Base-by-base conservation (phyloP, 1,140 invertebrate genomes). In the Eubasilissa regina region DNA sequence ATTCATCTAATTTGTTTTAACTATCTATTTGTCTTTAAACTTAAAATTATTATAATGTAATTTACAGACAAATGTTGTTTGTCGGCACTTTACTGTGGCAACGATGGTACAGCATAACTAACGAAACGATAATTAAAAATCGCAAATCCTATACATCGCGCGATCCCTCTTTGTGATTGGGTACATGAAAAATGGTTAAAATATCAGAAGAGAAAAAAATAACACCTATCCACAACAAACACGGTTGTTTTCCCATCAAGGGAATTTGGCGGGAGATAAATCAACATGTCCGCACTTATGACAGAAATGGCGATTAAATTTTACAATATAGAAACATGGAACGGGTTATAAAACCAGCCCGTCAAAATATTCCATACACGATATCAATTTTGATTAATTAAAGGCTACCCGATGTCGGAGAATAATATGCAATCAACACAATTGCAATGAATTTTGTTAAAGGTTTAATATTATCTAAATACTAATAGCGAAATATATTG, bases 191-290 rank as follows among this genome's bases (percentile, higher is more conserved):
- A 48, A 70, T 45, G 35, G 35, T 62, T 19, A 62, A 62, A 62
- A 62, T n/a, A 45, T 43, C 13, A 64, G 35, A 64, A 44, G 9
- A 25, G 9, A 35, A 25, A 64, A 64, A 62, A 44, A 58, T 58
- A 19, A 64, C 60, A 43, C 60, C 12, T 25, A 43, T 64, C 35
- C 19, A 64, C 19, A 64, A 25, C 35, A 64, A 44, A 35, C 19
- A 64, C 9, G n/a, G 35, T 4, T 51, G 48, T 51, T 51, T 13
- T 15, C 6, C 6, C 51, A 15, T 62, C 74, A 75, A 62, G 62
- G 55, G 56, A 25, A 60, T 75, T 75, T 62, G 6, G 51, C 19
- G 74, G 15, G 74, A 64, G 44, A 75, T 75, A 75, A 75, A 75
- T 62, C 56, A 75, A 64, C 74, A 75, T 47, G 44, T 43, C 74